Percentiles rank a stretch among this genome's conserved stretches.
Evolutionary conservation across 2,113 vertebrate genomes (phyloP).

Genomic region (Aphelocoma coerulescens): DNA sequence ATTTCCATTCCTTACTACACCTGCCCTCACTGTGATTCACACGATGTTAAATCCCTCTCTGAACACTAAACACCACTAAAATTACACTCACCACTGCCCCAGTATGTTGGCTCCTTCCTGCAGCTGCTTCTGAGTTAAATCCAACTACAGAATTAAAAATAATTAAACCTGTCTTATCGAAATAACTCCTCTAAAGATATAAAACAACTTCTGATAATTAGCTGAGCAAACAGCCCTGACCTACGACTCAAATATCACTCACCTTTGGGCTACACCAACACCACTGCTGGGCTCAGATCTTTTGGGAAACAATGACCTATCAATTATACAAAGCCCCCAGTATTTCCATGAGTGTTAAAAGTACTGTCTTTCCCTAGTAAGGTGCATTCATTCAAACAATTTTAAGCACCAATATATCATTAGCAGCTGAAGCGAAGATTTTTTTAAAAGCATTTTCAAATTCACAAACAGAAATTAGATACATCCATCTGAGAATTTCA

Average conservation of each 20-base stretch:
- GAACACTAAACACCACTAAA: background rate
- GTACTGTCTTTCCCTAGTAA: background rate
- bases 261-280: background rate
- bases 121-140: background rate
- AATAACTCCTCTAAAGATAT: background rate
- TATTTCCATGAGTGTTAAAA: background rate
- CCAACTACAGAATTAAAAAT: background rate
- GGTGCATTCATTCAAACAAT: background rate
- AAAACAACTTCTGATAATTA: background rate
- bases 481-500: background rate
- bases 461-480: background rate
- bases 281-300: background rate
- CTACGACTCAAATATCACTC: background rate
- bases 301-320: fast-evolving
- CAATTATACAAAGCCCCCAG: background rate
- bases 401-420: background rate
- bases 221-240: background rate
- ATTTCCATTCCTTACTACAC: background rate
- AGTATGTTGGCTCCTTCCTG: background rate
- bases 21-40: background rate
- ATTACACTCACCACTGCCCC: background rate
- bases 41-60: background rate
- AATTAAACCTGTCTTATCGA: background rate
- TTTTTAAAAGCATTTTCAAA: background rate
- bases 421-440: background rate